Evolutionary conservation across 2,888 invertebrate genomes (phyloP).

Genomic region (Bunonema sp.): DNA sequence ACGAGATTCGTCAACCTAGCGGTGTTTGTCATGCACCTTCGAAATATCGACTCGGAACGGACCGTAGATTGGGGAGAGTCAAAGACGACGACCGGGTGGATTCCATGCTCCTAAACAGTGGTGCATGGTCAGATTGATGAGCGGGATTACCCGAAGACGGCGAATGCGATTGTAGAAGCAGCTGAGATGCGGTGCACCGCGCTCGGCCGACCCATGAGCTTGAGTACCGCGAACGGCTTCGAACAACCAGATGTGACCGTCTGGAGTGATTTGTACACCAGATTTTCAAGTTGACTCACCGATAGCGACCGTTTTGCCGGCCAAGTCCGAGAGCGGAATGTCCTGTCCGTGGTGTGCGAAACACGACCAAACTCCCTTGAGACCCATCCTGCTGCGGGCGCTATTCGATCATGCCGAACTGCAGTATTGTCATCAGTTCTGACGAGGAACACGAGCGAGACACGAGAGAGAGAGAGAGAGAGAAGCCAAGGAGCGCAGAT

Average conservation of each 20-base stretch:
- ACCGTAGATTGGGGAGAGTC: conserved; percentile 1
- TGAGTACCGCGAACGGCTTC: conserved; percentile 10
- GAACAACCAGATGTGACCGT: conserved; percentile 21
- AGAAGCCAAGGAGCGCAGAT: no score
- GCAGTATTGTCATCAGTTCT: no score
- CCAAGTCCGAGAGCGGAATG: conserved; percentile 5
- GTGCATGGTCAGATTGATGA: no score
- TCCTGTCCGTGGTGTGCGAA: no score
- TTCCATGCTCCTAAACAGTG: background rate
- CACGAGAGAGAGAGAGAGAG: no score
- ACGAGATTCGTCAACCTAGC: no score
- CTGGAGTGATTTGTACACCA: conserved; percentile 9
- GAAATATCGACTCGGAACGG: no score
- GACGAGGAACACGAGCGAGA: no score
- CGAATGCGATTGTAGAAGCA: background rate
- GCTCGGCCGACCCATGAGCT: conserved; percentile 7
- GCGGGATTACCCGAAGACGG: conserved; percentile 1
- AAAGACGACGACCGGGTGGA: conserved; percentile 1
- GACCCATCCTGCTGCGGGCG: no score
- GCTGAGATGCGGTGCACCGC: background rate
- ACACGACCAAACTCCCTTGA: no score
- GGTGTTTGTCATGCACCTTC: conserved; percentile 1
- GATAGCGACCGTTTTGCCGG: conserved; percentile 12
- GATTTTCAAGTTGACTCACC: no score
- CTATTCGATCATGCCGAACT: no score